These are phyloP conservation scores for Oreotrochilus melanogaster DNA, from an alignment of 2,113 vertebrate species.

Conservation along the genomic window DNA sequence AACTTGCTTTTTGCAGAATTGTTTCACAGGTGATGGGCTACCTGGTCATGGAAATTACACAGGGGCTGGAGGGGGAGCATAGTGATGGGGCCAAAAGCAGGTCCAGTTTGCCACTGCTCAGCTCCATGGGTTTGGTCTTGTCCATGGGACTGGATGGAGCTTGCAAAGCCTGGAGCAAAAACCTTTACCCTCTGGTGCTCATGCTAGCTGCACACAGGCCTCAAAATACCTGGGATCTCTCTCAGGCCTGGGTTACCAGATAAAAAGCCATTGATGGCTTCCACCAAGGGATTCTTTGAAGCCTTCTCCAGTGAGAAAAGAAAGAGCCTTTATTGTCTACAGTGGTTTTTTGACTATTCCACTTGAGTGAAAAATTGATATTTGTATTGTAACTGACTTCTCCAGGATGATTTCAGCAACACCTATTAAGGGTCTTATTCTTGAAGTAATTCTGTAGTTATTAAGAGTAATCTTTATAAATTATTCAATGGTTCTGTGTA, in stretches of 20 bases:
- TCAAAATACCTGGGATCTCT: background rate
- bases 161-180: background rate
- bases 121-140: background rate
- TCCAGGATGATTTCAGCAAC: background rate
- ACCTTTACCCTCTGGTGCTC: background rate
- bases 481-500: background rate
- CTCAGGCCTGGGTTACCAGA: background rate
- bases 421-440: background rate
- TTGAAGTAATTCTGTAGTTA: conserved; percentile 20
- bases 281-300: background rate
- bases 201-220: background rate
- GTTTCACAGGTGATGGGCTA: background rate
- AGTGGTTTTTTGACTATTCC: background rate
- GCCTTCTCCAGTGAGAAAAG: background rate
- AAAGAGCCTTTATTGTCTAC: background rate
- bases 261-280: rapidly evolving
- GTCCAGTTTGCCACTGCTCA: background rate
- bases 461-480: conserved; percentile 17
- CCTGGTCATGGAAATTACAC: background rate
- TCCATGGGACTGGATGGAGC: background rate
- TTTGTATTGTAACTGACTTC: background rate
- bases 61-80: background rate
- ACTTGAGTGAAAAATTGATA: background rate
- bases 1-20: background rate
- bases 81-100: background rate